Evolutionary conservation across 2,888 invertebrate genomes (phyloP), one percentile per base, ranked within the genome.

Genomic region (Nephrocerus scutellatus): DNA sequence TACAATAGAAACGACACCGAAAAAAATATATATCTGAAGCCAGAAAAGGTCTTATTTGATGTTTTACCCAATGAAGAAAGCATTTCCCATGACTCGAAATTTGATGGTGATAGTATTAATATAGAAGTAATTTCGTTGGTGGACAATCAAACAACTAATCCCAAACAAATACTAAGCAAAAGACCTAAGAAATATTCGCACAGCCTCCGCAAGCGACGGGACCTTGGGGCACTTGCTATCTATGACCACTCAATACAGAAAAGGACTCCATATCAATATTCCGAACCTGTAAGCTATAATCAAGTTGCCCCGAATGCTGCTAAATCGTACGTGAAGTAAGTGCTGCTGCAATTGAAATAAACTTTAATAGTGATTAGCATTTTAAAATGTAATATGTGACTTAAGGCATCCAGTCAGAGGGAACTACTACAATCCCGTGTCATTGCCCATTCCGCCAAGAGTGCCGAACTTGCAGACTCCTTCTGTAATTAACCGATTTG

Each of bases 11-110:
- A 44, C 18, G 22, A 32, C 18, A 36, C 46, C 22, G 39, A 51
- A 29, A 38, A 50, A 33, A 50, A 42, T 45, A 43, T 46, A 32
- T 32, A 48, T 10, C 35, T 51, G 1, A 49, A 55, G 24, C 49
- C 52, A 10, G 58, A 60, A 20, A 58, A 55, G 42, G 56, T 63
- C 3, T 47, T 51, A 6, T 65, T 64, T 20, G 66, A 64, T 36
- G 49, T 60, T 12, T 42, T 59, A 36, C 56, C 56, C 4, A 43
- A 51, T 8, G 48, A 52, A 3, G 60, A 61, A 1, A 46, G 60
- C 9, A 46, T 53, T 5, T 35, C 34, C 4, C 51, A 28, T 1
- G 47, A 44, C 6, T 40, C 37, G 10, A 44, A 51, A 12, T 41
- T 53, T 9, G 52, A 52, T 22, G 49, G 45, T 1, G 22, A 41